Evolutionary conservation across 2,888 invertebrate species (phyloP), one percentile per base, ranked within the genome.

Genomic region (Apoderus coryli): DNA sequence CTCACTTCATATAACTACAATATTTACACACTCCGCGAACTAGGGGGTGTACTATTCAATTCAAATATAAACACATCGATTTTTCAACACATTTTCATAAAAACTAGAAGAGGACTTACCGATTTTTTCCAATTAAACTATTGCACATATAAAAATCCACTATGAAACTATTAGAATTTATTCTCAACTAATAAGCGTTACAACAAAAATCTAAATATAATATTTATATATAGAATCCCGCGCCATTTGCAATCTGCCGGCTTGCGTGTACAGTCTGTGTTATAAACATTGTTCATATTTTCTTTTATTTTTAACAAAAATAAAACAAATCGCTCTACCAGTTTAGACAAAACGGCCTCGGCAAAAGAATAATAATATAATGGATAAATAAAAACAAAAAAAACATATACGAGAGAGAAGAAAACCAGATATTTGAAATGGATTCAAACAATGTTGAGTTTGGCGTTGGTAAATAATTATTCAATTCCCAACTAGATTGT

Each of bases 31-130:
- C 38, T 32, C 35, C 33, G 30, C 34, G 30, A 27, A 42, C 47
- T 49, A 52, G 53, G 56, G 57, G 57, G 53, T 55, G 55, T 50
- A n/a, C n/a, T n/a, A n/a, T n/a, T n/a, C n/a, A n/a, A n/a, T n/a
- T n/a, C n/a, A n/a, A 47, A 48, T 42, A 45, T 51, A 53, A 54
- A 52, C 50, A 50, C 50, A 38, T 34, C 39, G 36, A 29, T 30
- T 34, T 41, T 39, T 33, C 30, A 22, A 24, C 13, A 23, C 29
- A 35, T 45, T 41, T 27, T 35, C 30, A 37, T 31, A 25, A 30
- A 29, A 38, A 40, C 11, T 15, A 10, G 22, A 25, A 24, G 11
- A 25, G 16, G 28, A 49, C 48, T 45, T 35, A 46, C 46, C 43
- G 39, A 39, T 41, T 46, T 47, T 47, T n/a, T n/a, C n/a, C n/a